These are phyloP conservation scores for Acromyrmex heyeri DNA, from an alignment of 1,140 invertebrate genomes.

Conservation along the genomic window DNA sequence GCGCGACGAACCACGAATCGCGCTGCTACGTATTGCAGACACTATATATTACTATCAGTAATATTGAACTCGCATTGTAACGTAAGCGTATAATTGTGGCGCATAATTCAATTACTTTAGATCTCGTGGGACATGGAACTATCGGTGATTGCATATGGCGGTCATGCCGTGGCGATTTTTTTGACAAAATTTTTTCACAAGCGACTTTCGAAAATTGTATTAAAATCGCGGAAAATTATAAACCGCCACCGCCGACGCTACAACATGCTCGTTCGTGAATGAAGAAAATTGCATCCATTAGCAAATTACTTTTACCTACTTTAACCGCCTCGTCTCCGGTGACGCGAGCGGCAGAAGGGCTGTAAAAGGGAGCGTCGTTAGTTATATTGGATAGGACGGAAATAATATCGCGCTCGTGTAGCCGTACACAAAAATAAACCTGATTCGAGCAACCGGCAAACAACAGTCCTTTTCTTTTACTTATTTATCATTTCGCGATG, in stretches of 20 bases:
- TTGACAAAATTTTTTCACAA: conserved; percentile 35
- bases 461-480: conserved; percentile 1
- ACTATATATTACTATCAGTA: conserved; percentile 5
- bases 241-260: not conserved
- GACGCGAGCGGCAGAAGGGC: conserved; percentile 23
- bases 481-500: conserved; percentile 24
- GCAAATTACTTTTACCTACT: conserved; percentile 72
- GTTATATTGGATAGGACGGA: conserved; percentile 65
- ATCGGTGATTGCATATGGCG: not conserved
- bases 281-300: conserved; percentile 73
- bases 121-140: not conserved
- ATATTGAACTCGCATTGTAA: conserved; percentile 25
- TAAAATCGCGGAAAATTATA: conserved; percentile 35
- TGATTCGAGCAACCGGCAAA: conserved; percentile 14
- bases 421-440: conserved; percentile 48
- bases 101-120: conserved; percentile 36
- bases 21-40: not conserved
- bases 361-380: conserved; percentile 61
- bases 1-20: conserved; percentile 24
- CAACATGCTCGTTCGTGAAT: conserved; percentile 26
- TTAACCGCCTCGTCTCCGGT: conserved; percentile 35
- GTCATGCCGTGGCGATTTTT: not conserved
- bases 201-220: conserved; percentile 59
- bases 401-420: conserved; percentile 25
- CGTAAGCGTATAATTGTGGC: not conserved